Base-by-base conservation (phyloP, 2,888 invertebrate genomes). In the Leptinotarsa peninsularis region DNA sequence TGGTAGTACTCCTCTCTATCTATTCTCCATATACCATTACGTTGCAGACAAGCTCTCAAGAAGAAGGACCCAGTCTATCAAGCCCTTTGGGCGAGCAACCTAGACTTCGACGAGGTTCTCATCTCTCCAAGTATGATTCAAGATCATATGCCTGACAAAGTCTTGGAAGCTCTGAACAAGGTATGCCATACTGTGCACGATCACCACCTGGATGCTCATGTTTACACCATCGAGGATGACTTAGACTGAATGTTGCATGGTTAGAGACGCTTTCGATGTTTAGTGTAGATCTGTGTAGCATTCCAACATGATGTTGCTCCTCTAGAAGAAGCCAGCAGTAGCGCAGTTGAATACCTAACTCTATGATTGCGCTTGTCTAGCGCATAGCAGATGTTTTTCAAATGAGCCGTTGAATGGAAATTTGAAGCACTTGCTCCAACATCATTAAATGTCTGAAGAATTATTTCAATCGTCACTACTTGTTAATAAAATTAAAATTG, bases 131-230 rank as follows among this genome's bases (percentile, higher is more conserved):
- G 95, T 70, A 96, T 96, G 96, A 91, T 96, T 77, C 95, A 95
- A 88, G 96, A 96, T 88, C 96, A 96, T 87, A 96, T 96, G 96
- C 96, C 96, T 49, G 95, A 96, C 86, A 94, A 93, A 87, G 94
- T 96, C 75, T 89, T 96, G 82, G 93, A 94, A 79, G 96, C 95
- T 49, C 90, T 96, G 78, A 93, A 95, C 88, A 95, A 95, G 94
- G 96, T 96, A 93, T 83, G 83, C 82, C 75, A 17, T 63, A n/a
- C 33, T 81, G 18, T 81, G 83, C 74, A 72, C 72, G 77, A 70
- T 67, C 74, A 73, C 76, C 49, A 49, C 18, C 76, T 73, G 58
- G 67, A 76, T 50, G 72, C 72, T 17, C 76, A 76, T 52, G 67
- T 72, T 13, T 76, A 78, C 68, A 73, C 73, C 49, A 71, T 81